A percentile compares a stretch with the other conserved stretches of the same genome.
phyloP scores from a whole-genome alignment of 1,140 invertebrate genomes.

The Megalopta genalis region DNA sequence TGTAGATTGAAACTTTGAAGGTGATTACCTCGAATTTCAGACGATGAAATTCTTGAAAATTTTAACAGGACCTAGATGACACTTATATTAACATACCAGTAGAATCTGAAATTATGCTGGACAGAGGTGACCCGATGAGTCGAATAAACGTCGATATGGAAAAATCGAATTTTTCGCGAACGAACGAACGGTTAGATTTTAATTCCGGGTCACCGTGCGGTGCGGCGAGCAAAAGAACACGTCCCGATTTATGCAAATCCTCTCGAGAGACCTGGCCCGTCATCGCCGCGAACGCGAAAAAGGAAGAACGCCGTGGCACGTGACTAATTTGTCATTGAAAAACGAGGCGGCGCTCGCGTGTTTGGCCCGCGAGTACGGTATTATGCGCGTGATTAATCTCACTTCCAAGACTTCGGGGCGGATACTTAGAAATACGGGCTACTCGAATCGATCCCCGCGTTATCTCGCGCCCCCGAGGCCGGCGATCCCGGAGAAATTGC shows the following conservation, averaged over 20 bases:
- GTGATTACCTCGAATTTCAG: too few relatives aligned
- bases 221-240: conserved; percentile 11
- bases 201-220: too few relatives aligned
- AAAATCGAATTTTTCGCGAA: too few relatives aligned
- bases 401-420: conserved; percentile 33
- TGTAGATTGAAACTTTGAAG: too few relatives aligned
- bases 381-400: conserved; percentile 53
- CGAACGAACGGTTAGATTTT: too few relatives aligned
- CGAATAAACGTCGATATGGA: too few relatives aligned
- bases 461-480: conserved; percentile 29
- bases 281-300: neutral
- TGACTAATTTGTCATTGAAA: conserved; percentile 55
- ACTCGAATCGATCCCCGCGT: conserved; percentile 43
- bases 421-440: conserved; percentile 47
- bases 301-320: neutral
- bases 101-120: too few relatives aligned
- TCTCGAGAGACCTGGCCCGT: neutral
- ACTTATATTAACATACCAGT: too few relatives aligned
- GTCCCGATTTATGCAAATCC: conserved; percentile 13
- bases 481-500: conserved; percentile 59
- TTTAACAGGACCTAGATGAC: too few relatives aligned
- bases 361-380: conserved; percentile 18
- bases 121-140: too few relatives aligned
- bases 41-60: too few relatives aligned
- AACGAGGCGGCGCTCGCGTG: conserved; percentile 51